These are phyloP conservation scores for Hycleus phaleratus DNA, from an alignment of 1,140 invertebrate species.

Conservation along the genomic window DNA sequence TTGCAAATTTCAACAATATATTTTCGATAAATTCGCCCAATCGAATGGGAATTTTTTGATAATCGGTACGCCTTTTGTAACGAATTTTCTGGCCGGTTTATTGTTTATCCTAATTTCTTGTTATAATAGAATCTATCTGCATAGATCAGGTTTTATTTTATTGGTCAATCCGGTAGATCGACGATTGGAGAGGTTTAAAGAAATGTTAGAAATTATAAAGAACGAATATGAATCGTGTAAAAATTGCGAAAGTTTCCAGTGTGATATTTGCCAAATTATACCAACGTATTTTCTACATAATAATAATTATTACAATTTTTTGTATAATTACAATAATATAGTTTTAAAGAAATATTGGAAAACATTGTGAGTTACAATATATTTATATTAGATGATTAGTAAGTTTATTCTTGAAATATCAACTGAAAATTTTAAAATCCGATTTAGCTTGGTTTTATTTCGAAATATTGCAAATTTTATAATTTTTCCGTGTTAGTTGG, in stretches of 20 bases:
- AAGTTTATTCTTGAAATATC: background rate
- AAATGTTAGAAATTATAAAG: conserved; percentile 14
- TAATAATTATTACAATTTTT: conserved; percentile 8
- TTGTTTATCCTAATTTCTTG: conserved; percentile 23
- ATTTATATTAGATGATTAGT: background rate
- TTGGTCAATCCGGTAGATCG: conserved; percentile 9
- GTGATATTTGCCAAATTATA: conserved; percentile 15
- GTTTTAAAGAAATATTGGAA: background rate
- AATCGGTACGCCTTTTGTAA: conserved; percentile 29
- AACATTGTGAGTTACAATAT: too few relatives aligned
- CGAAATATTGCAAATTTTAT: too few relatives aligned
- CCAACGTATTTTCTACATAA: conserved; percentile 3
- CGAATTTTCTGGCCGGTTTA: conserved; percentile 31
- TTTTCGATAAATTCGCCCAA: conserved; percentile 21
- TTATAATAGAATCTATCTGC: conserved; percentile 21
- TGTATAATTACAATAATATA: conserved; percentile 11
- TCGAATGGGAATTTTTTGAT: conserved; percentile 25
- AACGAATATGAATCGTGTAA: background rate
- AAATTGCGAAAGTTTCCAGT: background rate
- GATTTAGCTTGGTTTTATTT: too few relatives aligned
- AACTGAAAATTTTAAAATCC: background rate
- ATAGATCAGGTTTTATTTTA: conserved; percentile 16
- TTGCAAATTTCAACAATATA: conserved; percentile 20
- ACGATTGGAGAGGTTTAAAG: conserved; percentile 3
- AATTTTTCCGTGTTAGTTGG: too few relatives aligned